phyloP scores from a whole-genome alignment of 1,140 invertebrate genomes.

The Hypothenemus hampei region DNA sequence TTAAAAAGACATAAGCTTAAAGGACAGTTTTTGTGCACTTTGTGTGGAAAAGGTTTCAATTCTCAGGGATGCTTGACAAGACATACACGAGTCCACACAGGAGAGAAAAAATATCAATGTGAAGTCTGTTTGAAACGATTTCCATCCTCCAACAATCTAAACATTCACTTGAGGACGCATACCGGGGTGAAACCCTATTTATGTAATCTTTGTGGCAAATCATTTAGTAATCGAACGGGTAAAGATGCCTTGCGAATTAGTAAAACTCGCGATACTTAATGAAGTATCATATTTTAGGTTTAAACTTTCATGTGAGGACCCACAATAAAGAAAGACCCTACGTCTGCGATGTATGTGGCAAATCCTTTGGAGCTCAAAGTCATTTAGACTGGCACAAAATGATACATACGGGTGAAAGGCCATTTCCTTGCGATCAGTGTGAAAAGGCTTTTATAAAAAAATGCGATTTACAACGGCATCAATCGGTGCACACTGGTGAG shows the following conservation, averaged over 20 bases:
- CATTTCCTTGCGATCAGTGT: constrained; percentile 33
- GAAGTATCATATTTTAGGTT: constrained; percentile 10
- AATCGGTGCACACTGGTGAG: constrained; percentile 56
- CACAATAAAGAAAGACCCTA: constrained; percentile 40
- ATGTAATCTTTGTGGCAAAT: constrained; percentile 38
- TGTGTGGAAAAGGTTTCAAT: constrained; percentile 60
- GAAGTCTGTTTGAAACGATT: constrained; percentile 57
- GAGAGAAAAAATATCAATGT: constrained; percentile 57
- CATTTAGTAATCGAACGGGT: constrained; percentile 34
- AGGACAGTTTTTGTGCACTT: constrained; percentile 56
- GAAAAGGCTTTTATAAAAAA: constrained; percentile 43
- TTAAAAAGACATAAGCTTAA: constrained; percentile 61
- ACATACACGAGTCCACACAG: constrained; percentile 42
- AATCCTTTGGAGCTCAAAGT: constrained; percentile 35
- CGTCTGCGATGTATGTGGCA: constrained; percentile 36
- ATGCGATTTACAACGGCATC: constrained; percentile 47
- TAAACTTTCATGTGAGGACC: constrained; percentile 38
- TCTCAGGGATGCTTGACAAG: constrained; percentile 34
- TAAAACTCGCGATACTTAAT: too few relatives aligned
- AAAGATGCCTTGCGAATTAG: not conserved
- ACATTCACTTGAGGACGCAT: constrained; percentile 32
- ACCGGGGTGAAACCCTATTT: constrained; percentile 35
- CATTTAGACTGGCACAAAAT: constrained; percentile 48
- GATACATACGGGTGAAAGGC: constrained; percentile 50
- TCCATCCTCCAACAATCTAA: constrained; percentile 36